Conservation (phyloP, 2,797 vertebrate species). For the Xyrichtys novacula region DNA sequence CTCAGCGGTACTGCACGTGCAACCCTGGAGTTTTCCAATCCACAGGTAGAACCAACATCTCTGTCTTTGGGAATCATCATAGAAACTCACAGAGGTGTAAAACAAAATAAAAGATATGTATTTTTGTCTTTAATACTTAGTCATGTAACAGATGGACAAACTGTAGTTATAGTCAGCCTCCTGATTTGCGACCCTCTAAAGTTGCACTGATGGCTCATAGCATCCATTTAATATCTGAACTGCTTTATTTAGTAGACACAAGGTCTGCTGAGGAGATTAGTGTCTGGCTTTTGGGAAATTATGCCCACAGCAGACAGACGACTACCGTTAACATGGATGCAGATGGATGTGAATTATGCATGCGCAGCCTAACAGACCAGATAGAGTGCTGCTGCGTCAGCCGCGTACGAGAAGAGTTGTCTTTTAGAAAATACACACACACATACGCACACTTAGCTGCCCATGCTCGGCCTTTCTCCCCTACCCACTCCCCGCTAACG, state of each 20-base stretch:
- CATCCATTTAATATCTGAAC: constrained; percentile 15
- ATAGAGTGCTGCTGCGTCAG: constrained; percentile 79
- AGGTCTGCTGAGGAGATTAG: constrained; percentile 51
- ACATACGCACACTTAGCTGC: constrained; percentile 48
- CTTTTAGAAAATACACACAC: constrained; percentile 29
- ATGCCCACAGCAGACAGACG: constrained; percentile 56
- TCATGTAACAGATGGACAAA: too few relatives aligned
- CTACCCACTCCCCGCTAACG: constrained; percentile 56
- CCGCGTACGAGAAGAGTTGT: constrained; percentile 27
- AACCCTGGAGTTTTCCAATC: constrained; percentile 96
- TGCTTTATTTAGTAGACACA: constrained; percentile 52
- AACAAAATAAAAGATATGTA: not conserved
- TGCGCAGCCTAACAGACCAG: constrained; percentile 60
- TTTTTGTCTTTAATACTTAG: too few relatives aligned
- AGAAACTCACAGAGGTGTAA: not conserved
- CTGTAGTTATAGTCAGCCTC: not conserved
- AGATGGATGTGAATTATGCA: constrained; percentile 85
- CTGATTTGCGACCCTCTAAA: not conserved
- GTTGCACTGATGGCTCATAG: constrained; percentile 15
- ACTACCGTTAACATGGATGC: constrained; percentile 62
- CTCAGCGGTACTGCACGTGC: constrained; percentile 95
- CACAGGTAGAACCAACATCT: constrained; percentile 83
- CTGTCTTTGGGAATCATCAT: not conserved
- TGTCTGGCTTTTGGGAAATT: constrained; percentile 61
- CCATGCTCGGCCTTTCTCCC: constrained; percentile 54